Evolutionary conservation across 2,888 invertebrate species (phyloP), one percentile per base, ranked within the genome.

Genomic region (Leptodirus hochenwartii): DNA sequence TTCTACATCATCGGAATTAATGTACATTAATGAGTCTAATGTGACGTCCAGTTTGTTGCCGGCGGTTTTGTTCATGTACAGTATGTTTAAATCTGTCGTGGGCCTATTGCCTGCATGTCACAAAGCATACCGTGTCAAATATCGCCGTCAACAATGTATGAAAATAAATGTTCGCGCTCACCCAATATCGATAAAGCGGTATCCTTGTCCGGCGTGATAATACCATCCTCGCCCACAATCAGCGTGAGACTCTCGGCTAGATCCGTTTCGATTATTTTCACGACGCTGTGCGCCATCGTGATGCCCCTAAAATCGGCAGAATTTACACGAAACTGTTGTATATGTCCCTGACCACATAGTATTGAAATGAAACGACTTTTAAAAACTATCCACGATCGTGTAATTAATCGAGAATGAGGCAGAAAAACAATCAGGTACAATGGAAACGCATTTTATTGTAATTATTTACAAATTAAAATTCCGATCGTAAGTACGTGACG

Each of bases 221-320:
- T 73, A 43, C 84, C 84, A 68, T 84, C 82, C 58, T 81, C 79
- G 51, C 78, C 78, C 51, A 84, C 80, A 51, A 85, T 73, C 53
- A 87, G 74, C 46, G 81, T 73, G 50, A 87, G 66, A 47, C 76
- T 70, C 49, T 75, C 73, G 55, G 73, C 73, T 42, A 43, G 32
- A 39, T 46, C 42, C 27, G 49, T 46, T 41, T 54, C 55, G 25
- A 51, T 53, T 44, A 56, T 51, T 44, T 49, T 55, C 43, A 56
- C 54, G 41, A 53, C 49, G 39, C 53, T 54, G 40, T 53, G 49
- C 17, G 55, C 50, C 56, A 56, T 56, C 39, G 36, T 29, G 26
- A n/a, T n/a, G n/a, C n/a, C n/a, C n/a, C n/a, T n/a, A n/a, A n/a
- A n/a, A n/a, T n/a, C n/a, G n/a, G n/a, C n/a, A n/a, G n/a, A n/a